Evolutionary conservation across 92 coral and sea anemone genomes (phyloP), one percentile per base, ranked within the genome.

Genomic region (Diadumene lineata): DNA sequence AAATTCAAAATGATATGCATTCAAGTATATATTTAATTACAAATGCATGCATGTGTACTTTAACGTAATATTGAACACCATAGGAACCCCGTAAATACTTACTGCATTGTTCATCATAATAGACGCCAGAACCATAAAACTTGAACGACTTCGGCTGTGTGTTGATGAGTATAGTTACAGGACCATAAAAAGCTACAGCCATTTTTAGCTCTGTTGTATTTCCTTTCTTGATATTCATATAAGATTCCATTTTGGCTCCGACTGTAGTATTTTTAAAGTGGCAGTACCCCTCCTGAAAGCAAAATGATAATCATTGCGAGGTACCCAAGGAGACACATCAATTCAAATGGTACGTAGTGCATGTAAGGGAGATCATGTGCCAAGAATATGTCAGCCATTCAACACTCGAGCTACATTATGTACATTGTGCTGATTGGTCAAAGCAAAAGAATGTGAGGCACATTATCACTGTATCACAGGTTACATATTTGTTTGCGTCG

Each of bases 111-210:
- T 85, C 81, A 58, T 94, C 98, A 60, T 94, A 91, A 64, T 88
- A 94, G 31, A 94, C 80, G n/a, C 98, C 98, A 1, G 98, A 91
- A 33, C 97, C 91, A 62, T 94, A 94, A 64, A 94, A 94, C 82
- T 94, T 94, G 82, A 94, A 94, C 0, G 97, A 80, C 38, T 94
- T 94, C 48, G 98, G 98, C 55, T 91, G 93, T 27, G 98, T 94
- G 60, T 88, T 94, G 72, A 94, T 87, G 32, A 94, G 90, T 48
- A 94, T 92, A 79, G 92, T 94, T 53, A 94, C 97, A 0, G 98
- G 98, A 31, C 98, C 98, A 53, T 94, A 94, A 64, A 88, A 89
- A 0, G 97, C 89, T 0, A 94, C 79, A 11, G 97, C 98, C 60
- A 84, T 73, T 73, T 90, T 90, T 65, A 93, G 69, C 72, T 93